phyloP scores from a whole-genome alignment of 2,888 invertebrate species.

The Halictus ligatus region DNA sequence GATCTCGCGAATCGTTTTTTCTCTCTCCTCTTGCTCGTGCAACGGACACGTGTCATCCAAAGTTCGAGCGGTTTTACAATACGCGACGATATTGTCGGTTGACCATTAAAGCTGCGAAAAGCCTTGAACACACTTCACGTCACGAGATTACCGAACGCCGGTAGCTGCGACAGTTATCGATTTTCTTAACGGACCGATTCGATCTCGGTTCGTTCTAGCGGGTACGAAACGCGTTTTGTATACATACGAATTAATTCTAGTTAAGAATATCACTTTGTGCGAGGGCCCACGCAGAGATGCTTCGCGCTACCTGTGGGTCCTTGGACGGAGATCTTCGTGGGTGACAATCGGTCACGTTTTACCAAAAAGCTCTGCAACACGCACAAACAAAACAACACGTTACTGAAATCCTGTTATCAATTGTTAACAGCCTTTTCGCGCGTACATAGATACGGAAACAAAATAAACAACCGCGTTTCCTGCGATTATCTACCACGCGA shows the following conservation, averaged over 20 bases:
- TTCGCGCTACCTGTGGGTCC: conserved; percentile 66
- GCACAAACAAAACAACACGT: background rate
- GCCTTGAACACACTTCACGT: conserved; percentile 64
- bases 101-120: conserved; percentile 24
- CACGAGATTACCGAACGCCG: conserved; percentile 37
- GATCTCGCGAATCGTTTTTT: background rate
- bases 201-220: conserved; percentile 26
- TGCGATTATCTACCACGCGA: background rate
- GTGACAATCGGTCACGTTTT: conserved; percentile 61
- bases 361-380: conserved; percentile 61
- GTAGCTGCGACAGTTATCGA: conserved; percentile 38
- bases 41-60: conserved; percentile 7
- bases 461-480: background rate
- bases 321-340: conserved; percentile 80
- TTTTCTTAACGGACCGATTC: conserved; percentile 30
- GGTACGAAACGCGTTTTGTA: conserved; percentile 38
- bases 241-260: conserved; percentile 62
- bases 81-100: conserved; percentile 45
- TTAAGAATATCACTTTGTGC: conserved; percentile 75
- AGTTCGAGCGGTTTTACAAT: conserved; percentile 11
- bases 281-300: conserved; percentile 67
- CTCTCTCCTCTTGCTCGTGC: conserved; percentile 1
- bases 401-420: background rate
- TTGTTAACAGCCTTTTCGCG: background rate
- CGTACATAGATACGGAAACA: background rate